Conservation (phyloP, 2,797 vertebrate genomes). For the Psittacula derbiana region DNA sequence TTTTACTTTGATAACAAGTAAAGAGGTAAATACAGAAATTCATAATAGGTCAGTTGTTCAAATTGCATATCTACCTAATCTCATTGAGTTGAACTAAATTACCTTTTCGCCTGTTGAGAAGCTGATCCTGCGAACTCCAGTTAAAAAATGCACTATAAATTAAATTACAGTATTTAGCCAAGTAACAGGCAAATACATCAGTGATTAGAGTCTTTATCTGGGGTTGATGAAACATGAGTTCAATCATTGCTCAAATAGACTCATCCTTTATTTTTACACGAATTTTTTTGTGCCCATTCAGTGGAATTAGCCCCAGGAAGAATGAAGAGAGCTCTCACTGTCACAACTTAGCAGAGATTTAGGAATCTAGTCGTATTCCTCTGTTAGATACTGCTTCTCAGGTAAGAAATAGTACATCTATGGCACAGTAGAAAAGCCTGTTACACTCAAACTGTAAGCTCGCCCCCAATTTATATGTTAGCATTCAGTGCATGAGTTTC, state of each 20-base stretch:
- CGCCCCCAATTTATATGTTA: neutral
- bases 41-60: neutral
- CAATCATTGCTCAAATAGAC: neutral
- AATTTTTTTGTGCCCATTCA: neutral
- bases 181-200: neutral
- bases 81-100: neutral
- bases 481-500: neutral
- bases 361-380: neutral
- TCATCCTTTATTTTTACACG: neutral
- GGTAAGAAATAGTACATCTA: neutral
- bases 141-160: neutral
- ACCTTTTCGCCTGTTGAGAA: neutral
- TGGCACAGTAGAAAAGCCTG: neutral
- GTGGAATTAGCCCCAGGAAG: neutral
- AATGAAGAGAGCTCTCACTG: rapidly evolving
- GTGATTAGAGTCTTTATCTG: neutral
- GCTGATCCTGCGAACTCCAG: neutral
- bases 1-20: neutral
- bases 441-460: neutral
- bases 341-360: neutral
- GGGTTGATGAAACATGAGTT: neutral
- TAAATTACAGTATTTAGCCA: neutral
- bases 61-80: neutral
- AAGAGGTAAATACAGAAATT: neutral
- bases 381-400: neutral